Evolutionary conservation across 2,113 vertebrate genomes (phyloP).

Genomic region (Scalopus aquaticus): DNA sequence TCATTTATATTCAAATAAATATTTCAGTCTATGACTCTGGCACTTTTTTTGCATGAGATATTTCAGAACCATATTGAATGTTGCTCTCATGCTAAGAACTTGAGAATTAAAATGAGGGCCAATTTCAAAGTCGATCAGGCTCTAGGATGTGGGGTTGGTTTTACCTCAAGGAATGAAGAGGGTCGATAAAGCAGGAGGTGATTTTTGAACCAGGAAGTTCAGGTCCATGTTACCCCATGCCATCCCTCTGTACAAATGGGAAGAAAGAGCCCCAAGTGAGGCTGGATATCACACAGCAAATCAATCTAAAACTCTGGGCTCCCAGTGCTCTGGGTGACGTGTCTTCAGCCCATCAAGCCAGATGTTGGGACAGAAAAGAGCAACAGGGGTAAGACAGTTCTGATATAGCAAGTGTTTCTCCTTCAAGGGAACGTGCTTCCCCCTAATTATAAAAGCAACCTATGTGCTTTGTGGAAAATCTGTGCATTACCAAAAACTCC

Average conservation of each 20-base stretch:
- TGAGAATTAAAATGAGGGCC: conserved; percentile 78
- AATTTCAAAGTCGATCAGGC: conserved; percentile 75
- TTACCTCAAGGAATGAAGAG: conserved; percentile 69
- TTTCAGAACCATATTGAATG: conserved; percentile 80
- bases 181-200: conserved; percentile 8
- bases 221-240: not conserved
- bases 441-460: not conserved
- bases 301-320: not conserved
- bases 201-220: conserved; percentile 52
- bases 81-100: conserved; percentile 78
- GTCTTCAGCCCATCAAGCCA: not conserved
- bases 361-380: not conserved
- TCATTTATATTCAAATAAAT: conserved; percentile 83
- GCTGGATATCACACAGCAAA: not conserved
- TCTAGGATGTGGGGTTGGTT: conserved; percentile 65
- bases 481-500: not conserved
- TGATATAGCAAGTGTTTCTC: not conserved
- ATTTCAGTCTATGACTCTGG: conserved; percentile 82
- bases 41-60: conserved; percentile 80
- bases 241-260: not conserved
- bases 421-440: not conserved
- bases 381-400: not conserved
- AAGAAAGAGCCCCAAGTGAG: not conserved
- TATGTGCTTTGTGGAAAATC: not conserved
- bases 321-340: not conserved